phyloP scores from a whole-genome alignment of 2,113 vertebrate species.

The Leucopsar rothschildi region DNA sequence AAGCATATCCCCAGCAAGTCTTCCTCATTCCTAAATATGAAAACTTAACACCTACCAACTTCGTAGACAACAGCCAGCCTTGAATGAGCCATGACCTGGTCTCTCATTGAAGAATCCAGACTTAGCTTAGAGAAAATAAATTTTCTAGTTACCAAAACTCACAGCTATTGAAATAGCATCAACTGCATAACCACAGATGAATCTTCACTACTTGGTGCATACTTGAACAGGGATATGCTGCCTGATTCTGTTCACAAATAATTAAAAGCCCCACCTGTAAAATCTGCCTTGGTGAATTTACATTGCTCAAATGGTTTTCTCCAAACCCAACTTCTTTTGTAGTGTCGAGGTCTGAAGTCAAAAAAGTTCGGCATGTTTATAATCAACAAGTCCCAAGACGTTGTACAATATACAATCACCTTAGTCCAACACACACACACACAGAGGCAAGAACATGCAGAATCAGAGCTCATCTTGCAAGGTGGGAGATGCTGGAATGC shows the following conservation, averaged over 20 bases:
- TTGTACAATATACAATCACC: background rate
- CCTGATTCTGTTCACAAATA: slow-evolving; percentile 35
- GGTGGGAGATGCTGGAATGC: slow-evolving; percentile 20
- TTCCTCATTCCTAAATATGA: background rate
- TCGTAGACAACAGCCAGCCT: background rate
- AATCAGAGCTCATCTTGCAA: background rate
- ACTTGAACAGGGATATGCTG: background rate
- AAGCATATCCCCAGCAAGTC: background rate
- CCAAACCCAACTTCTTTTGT: slow-evolving; percentile 13
- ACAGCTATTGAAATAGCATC: background rate
- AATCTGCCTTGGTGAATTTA: background rate
- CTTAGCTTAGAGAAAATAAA: background rate
- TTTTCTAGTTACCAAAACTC: background rate
- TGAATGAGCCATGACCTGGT: background rate
- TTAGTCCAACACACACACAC: background rate
- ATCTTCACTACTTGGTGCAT: background rate
- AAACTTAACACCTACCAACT: background rate
- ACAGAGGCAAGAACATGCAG: slow-evolving; percentile 40
- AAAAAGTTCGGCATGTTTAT: background rate
- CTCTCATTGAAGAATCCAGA: background rate
- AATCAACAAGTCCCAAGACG: slow-evolving; percentile 11
- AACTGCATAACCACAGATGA: background rate
- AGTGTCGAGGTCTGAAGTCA: slow-evolving; percentile 7
- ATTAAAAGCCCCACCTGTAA: slow-evolving; percentile 42
- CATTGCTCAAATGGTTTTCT: background rate